phyloP scores from a whole-genome alignment of 2,113 vertebrate genomes.

The Corythornis madagascariensis region DNA sequence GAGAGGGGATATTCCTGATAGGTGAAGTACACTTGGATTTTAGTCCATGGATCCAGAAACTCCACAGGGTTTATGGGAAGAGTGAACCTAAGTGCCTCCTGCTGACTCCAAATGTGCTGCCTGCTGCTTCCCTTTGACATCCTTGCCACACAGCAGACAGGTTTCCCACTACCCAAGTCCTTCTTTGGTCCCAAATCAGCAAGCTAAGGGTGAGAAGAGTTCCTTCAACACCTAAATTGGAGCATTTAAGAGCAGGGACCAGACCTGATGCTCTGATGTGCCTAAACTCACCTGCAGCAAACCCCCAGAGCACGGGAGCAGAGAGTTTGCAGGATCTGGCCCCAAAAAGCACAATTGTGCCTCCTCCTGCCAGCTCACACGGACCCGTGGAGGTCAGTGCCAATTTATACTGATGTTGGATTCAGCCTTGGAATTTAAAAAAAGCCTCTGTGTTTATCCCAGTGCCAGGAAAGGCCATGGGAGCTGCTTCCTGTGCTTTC shows the following conservation, averaged over 20 bases:
- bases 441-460: neutral
- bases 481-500: neutral
- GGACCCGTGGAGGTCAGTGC: neutral
- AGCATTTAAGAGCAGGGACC: neutral
- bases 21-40: neutral
- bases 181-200: neutral
- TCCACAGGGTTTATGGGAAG: neutral
- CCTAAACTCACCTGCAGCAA: neutral
- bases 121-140: neutral
- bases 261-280: rapidly evolving
- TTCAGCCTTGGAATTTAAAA: neutral
- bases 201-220: neutral
- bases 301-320: rapidly evolving
- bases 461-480: neutral
- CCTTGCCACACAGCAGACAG: neutral
- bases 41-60: neutral
- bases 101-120: neutral
- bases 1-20: neutral
- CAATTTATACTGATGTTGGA: neutral
- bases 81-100: neutral
- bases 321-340: neutral
- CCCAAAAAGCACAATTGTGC: rapidly evolving
- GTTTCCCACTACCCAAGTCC: neutral
- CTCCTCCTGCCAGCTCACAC: neutral
- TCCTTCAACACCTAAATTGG: neutral